phyloP scores from a whole-genome alignment of 2,888 invertebrate genomes.

The Amphipoea oculea region DNA sequence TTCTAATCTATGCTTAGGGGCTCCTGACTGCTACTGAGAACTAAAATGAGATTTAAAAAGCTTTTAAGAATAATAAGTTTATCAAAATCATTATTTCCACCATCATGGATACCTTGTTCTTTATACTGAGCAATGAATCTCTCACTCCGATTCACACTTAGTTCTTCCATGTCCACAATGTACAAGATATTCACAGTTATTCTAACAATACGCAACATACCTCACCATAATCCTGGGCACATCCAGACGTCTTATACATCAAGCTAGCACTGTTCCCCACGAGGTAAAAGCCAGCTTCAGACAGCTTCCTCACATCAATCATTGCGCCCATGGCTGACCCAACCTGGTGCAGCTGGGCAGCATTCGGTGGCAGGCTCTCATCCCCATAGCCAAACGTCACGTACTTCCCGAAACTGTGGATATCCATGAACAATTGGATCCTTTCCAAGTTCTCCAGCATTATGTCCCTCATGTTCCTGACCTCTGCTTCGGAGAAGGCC shows the following conservation, averaged over 20 bases:
- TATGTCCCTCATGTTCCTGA: conserved; percentile 88
- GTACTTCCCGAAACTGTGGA: conserved; percentile 93
- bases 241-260: conserved; percentile 72
- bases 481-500: conserved; percentile 92
- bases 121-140: not conserved
- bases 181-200: not conserved
- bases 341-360: conserved; percentile 71
- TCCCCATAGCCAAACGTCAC: conserved; percentile 77
- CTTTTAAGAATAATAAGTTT: not conserved
- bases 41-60: not conserved
- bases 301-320: conserved; percentile 74
- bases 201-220: conserved; percentile 16
- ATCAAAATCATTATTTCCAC: not conserved
- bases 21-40: not conserved
- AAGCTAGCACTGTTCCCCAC: conserved; percentile 78
- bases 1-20: not conserved
- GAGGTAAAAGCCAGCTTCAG: conserved; percentile 69
- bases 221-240: conserved; percentile 53
- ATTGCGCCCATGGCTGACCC: conserved; percentile 75
- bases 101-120: not conserved
- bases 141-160: not conserved
- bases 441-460: conserved; percentile 83
- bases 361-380: conserved; percentile 83
- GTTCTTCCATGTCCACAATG: not conserved
- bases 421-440: conserved; percentile 91